phyloP scores from a whole-genome alignment of 2,113 vertebrate genomes.

The Siniperca chuatsi region DNA sequence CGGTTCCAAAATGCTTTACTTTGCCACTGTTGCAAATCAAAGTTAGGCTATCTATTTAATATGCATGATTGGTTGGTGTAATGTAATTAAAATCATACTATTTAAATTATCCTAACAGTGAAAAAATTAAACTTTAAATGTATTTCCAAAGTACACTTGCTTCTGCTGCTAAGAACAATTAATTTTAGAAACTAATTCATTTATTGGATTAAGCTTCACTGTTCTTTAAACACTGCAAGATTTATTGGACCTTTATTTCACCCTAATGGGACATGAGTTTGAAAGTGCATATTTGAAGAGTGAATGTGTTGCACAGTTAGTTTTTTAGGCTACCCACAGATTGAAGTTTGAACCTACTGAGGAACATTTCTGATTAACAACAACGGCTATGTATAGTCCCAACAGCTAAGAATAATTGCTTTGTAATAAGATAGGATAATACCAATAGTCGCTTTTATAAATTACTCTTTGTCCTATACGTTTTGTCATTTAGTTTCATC shows the following conservation, averaged over 20 bases:
- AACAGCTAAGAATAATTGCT: conserved; percentile 47
- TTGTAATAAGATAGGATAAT: conserved; percentile 52
- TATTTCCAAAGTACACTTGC: conserved; percentile 85
- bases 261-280: conserved; percentile 80
- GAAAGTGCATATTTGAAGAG: conserved; percentile 71
- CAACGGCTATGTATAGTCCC: conserved; percentile 45
- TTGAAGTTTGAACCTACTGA: conserved; percentile 61
- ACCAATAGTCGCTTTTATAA: conserved; percentile 30
- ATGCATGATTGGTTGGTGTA: conserved; percentile 85
- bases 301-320: conserved; percentile 63
- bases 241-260: conserved; percentile 81
- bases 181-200: conserved; percentile 84
- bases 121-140: conserved; percentile 84
- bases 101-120: conserved; percentile 84
- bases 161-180: conserved; percentile 83
- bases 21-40: conserved; percentile 80
- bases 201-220: conserved; percentile 83
- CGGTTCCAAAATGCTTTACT: conserved; percentile 77
- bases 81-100: conserved; percentile 86
- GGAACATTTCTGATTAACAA: conserved; percentile 68
- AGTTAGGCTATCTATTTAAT: conserved; percentile 84
- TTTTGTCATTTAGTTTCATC: conserved; percentile 33
- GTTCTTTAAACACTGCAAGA: conserved; percentile 77
- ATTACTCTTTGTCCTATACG: conserved; percentile 23
- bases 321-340: conserved; percentile 71